Percentiles rank a stretch among this genome's conserved stretches.
Conservation (phyloP, 2,888 invertebrate genomes). For the Campopleginae sp. region DNA sequence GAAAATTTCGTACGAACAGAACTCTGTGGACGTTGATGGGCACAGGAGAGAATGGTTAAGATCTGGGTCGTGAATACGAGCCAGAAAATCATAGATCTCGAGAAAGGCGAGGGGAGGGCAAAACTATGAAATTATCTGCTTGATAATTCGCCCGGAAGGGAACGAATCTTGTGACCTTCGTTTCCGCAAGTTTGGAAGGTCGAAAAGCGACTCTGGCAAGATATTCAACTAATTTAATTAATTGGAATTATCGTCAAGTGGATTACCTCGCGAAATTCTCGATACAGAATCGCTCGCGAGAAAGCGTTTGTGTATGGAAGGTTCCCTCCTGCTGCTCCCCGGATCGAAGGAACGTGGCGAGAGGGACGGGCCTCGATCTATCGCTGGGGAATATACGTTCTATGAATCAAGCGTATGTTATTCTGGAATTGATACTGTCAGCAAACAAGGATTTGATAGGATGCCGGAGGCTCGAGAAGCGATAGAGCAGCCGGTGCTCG, state of each 20-base stretch:
- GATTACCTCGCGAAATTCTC: background rate
- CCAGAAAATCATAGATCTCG: background rate
- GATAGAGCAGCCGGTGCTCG: conserved; percentile 52
- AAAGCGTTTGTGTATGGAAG: background rate
- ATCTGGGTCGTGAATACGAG: background rate
- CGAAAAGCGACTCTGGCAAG: background rate
- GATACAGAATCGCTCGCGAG: background rate
- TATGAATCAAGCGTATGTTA: conserved; percentile 76
- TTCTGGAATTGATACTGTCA: conserved; percentile 80
- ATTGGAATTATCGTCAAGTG: background rate
- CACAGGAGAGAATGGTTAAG: background rate
- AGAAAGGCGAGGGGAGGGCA: background rate
- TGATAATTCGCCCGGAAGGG: background rate
- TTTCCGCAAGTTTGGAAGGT: background rate
- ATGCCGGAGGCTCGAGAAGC: conserved; percentile 65
- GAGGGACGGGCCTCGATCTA: background rate
- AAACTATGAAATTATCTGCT: background rate
- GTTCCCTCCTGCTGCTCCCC: background rate
- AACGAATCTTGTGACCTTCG: background rate
- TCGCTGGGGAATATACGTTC: conserved; percentile 72
- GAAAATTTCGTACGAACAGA: background rate
- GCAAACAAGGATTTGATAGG: conserved; percentile 77
- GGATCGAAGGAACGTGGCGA: background rate
- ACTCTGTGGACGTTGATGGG: background rate
- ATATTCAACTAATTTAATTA: background rate